Evolutionary conservation across 2,797 vertebrate genomes (phyloP), one percentile per base, ranked within the genome.

Genomic region (Anas flavirostris): DNA sequence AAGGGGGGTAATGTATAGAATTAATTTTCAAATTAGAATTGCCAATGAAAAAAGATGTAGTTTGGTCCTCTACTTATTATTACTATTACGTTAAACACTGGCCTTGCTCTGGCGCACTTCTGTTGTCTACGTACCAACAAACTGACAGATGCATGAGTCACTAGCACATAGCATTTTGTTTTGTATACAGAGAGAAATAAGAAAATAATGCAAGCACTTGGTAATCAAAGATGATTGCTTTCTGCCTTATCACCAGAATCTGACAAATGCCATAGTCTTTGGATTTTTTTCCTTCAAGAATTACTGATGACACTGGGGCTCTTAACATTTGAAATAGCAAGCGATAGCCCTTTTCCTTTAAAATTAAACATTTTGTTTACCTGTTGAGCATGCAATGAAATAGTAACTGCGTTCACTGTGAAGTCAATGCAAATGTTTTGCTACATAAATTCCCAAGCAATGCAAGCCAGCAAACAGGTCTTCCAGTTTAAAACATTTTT

Each of bases 401-500:
- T 19, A 13, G 6, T 2, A 39, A 7, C 46, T 23, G 26, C 48
- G 50, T 8, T 78, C 50, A 7, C 5, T 39, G 69, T 67, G 48
- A 9, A n/a, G n/a, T 10, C 58, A 33, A 11, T 7, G 11, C 43
- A 10, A 14, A 10, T 0, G 0, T 60, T 53, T 50, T 82, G 48
- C 64, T 68, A 6, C 60, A 25, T 26, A 2, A 56, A 21, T 28
- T 63, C 12, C 26, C 62, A 3, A 60, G n/a, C 68, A n/a, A 28
- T 2, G 39, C 44, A 41, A 72, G 17, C 17, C 60, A 10, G 6
- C 37, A 10, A 72, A 72, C 19, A 59, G 28, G 5, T 53, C 28
- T 73, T 52, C 15, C 16, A 16, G 12, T 59, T 76, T 13, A 56
- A 59, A 52, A 31, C 80, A 1, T 46, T 70, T n/a, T 23, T n/a